Base-by-base conservation (phyloP, 1,140 invertebrate genomes). In the Lordiphosa stackelbergi region DNA sequence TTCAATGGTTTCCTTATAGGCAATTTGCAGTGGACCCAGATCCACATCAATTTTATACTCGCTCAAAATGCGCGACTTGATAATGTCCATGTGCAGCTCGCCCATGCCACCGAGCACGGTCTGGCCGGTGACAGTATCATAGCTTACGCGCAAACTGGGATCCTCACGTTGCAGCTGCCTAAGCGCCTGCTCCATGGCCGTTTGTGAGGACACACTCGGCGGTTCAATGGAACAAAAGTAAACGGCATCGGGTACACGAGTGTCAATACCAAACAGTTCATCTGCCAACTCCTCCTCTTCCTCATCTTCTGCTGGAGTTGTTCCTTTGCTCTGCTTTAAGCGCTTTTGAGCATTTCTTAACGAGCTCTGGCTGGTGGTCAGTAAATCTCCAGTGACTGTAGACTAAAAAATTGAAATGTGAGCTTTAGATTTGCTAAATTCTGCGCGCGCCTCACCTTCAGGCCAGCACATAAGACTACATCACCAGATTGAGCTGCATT, bases 141-240 rank as follows among this genome's bases (percentile, higher is more conserved):
- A 87, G 19, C 88, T 91, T 0, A 98, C 95, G 43, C 91, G 89
- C 9, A 99, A 89, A 85, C 97, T 99, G 0, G 97, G 97, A 90
- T 99, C 98, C 89, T 99, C 98, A 35, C 95, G 90, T 79, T 94
- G 91, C 8, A 99, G 88, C 87, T 96, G 92, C 12, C 89, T 88
- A n/a, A 99, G 90, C 0, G 97, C 97, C 16, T 89, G 88, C 45
- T 99, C 97, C 63, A 99, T 89, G 4, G 92, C 86, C 43, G 89
- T 89, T 88, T 97, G 95, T 37, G 91, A 91, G 1, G 92, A 90
- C 54, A 93, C 79, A 51, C 95, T 96, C 0, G 96, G 94, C 0
- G 97, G 93, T 89, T 99, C 98, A 48, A 99, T 94, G 0, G 96
- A 96, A 88, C 98, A 99, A 83, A 98, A 97, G 88, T 98, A 99